A percentile compares a stretch with the other conserved stretches of the same genome.
Conservation (phyloP, 1,140 invertebrate species). For the Leptinotarsa defecta region DNA sequence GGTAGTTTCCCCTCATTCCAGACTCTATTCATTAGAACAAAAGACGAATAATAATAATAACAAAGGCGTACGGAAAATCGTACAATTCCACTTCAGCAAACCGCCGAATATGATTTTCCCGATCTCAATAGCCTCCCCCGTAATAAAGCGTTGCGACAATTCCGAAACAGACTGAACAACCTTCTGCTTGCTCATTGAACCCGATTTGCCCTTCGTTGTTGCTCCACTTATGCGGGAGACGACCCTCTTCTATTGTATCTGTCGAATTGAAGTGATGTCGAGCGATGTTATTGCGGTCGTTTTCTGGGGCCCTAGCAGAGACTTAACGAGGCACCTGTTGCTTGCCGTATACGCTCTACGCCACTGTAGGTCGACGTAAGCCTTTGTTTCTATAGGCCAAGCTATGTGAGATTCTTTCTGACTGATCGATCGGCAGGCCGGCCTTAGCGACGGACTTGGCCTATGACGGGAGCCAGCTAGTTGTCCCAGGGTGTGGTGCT, state of each 20-base stretch:
- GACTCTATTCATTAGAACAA: too few relatives aligned
- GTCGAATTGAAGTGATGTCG: neutral
- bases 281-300: constrained; percentile 5
- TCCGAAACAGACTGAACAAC: neutral
- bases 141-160: neutral
- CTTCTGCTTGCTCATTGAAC: neutral
- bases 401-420: neutral
- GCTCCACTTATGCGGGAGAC: neutral
- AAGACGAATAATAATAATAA: too few relatives aligned
- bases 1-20: too few relatives aligned
- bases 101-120: neutral
- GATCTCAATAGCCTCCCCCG: neutral
- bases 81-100: neutral
- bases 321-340: constrained; percentile 19
- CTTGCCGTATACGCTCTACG: neutral
- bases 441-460: constrained; percentile 4
- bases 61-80: neutral
- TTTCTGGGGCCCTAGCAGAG: neutral
- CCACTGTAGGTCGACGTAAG: neutral
- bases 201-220: neutral
- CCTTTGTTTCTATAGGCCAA: neutral
- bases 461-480: neutral
- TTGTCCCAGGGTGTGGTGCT: constrained; percentile 6
- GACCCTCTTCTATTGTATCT: neutral
- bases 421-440: neutral